Conservation (phyloP, 2,113 vertebrate genomes). For the Notothenia rossii region DNA sequence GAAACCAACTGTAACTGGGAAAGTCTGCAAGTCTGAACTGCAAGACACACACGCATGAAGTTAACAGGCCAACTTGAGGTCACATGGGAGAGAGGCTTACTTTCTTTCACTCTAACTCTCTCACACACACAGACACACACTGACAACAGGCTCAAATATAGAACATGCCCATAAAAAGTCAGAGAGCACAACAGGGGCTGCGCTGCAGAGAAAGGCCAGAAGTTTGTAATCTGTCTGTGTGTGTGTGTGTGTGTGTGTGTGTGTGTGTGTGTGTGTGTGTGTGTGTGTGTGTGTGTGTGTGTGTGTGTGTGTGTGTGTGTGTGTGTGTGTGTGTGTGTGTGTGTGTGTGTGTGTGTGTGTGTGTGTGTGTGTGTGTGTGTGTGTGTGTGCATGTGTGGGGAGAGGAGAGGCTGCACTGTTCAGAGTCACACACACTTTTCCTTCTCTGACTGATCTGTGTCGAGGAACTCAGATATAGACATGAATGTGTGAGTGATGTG, state of each 20-base stretch:
- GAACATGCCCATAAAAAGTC: constrained; percentile 99
- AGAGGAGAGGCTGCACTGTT: background rate
- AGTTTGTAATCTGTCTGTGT: constrained; percentile 49
- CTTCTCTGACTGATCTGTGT: constrained; percentile 16
- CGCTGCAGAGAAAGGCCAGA: constrained; percentile 71
- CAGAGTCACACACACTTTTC: constrained; percentile 43
- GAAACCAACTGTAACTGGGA: constrained; percentile 18
- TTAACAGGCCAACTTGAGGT: constrained; percentile 54
- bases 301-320: constrained; percentile 34
- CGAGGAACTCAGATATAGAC: background rate
- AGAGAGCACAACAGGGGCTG: constrained; percentile 85
- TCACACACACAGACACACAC: background rate
- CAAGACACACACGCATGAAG: constrained; percentile 16
- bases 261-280: constrained; percentile 26
- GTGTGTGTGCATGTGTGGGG: constrained; percentile 32
- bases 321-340: no score
- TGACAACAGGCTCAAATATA: constrained; percentile 91
- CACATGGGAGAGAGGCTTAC: constrained; percentile 45
- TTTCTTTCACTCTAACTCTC: constrained; percentile 38
- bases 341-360: constrained; percentile 36
- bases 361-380: constrained; percentile 40
- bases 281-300: constrained; percentile 37
- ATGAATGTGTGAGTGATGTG: background rate
- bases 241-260: constrained; percentile 41
- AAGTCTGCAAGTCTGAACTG: constrained; percentile 18